phyloP scores from a whole-genome alignment of 2,113 vertebrate genomes.

The Sapajus apella region DNA sequence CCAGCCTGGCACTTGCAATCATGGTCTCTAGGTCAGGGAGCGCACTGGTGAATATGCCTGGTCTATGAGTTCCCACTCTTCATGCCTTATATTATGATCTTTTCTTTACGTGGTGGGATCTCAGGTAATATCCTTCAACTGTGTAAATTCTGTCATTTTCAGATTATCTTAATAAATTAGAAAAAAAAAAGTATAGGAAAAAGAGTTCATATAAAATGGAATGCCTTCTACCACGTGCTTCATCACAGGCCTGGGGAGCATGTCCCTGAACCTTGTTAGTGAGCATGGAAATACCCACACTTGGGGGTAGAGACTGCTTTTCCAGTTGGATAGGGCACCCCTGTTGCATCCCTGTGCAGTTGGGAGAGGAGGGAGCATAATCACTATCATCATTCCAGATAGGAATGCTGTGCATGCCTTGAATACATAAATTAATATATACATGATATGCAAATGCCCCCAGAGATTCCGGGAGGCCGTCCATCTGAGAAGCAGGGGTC shows the following conservation, averaged over 20 bases:
- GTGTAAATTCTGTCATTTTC: background rate
- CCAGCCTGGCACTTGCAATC: background rate
- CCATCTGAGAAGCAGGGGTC: background rate
- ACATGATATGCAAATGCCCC: background rate
- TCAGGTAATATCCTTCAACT: background rate
- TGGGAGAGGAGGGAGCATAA: background rate
- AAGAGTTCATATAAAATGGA: background rate
- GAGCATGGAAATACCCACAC: background rate
- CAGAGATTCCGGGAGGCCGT: background rate
- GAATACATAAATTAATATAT: background rate
- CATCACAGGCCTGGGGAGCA: background rate
- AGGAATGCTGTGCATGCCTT: background rate
- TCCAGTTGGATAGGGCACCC: background rate
- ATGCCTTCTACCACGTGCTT: background rate
- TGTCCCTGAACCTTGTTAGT: background rate
- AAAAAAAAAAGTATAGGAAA: background rate
- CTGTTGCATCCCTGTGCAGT: background rate
- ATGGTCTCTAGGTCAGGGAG: background rate
- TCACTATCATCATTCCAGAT: background rate
- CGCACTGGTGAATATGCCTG: background rate
- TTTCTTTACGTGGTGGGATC: background rate
- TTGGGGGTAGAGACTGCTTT: background rate
- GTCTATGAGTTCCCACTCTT: background rate
- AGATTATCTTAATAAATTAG: background rate
- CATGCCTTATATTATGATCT: fast-evolving